A percentile compares a stretch with the other conserved stretches of the same genome.
Evolutionary conservation across 2,797 vertebrate species (phyloP).

Genomic region (Pseudochirops corinnae): DNA sequence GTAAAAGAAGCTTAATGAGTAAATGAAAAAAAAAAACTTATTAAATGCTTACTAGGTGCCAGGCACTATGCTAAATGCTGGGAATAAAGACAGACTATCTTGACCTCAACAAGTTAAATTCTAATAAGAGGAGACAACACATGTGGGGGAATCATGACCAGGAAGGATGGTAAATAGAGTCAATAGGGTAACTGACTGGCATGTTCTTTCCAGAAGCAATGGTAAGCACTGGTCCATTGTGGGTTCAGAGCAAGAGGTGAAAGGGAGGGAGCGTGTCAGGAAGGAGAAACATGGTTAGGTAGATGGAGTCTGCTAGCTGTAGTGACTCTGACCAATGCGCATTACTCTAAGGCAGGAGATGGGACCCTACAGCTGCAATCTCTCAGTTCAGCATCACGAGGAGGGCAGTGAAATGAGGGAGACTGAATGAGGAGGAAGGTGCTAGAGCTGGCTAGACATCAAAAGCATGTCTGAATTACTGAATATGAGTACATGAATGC

Average conservation of each 20-base stretch:
- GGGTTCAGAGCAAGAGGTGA: neutral
- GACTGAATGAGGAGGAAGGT: neutral
- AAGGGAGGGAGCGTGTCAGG: neutral
- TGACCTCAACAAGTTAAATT: neutral
- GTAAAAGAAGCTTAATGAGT: neutral
- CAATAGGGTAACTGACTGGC: neutral
- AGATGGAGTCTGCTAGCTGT: neutral
- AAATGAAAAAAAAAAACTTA: neutral
- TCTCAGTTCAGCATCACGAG: neutral
- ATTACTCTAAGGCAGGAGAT: neutral
- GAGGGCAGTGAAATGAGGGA: neutral
- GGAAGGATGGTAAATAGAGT: neutral
- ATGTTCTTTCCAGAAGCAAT: neutral
- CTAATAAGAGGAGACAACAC: neutral
- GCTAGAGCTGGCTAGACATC: neutral
- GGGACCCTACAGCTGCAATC: neutral
- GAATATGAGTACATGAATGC: neutral
- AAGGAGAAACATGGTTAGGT: neutral
- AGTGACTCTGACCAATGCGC: neutral
- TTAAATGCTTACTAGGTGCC: neutral
- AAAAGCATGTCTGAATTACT: neutral
- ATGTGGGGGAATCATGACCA: neutral
- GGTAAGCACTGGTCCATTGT: neutral
- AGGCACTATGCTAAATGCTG: neutral
- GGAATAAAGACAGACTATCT: neutral